Evolutionary conservation across 2,888 invertebrate species (phyloP).

Genomic region (Platerodrilus igneus): DNA sequence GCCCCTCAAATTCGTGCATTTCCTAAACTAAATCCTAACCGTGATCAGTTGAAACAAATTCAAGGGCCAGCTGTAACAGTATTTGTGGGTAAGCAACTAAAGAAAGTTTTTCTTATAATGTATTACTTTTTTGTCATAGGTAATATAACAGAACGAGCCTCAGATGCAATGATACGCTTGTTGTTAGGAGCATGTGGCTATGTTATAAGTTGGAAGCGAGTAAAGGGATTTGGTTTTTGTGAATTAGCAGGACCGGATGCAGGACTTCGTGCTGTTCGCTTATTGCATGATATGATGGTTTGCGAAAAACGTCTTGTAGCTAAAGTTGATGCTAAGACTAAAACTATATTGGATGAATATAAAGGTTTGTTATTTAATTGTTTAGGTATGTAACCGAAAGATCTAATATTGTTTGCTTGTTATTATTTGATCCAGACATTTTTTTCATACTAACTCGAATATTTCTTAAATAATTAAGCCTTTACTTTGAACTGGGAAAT

Average conservation of each 20-base stretch:
- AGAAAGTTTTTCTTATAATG: neutral
- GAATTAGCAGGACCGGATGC: slow-evolving; percentile 95
- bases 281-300: slow-evolving; percentile 88
- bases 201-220: slow-evolving; percentile 95
- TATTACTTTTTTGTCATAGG: slow-evolving; percentile 42
- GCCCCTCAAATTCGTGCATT: slow-evolving; percentile 46
- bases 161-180: slow-evolving; percentile 91
- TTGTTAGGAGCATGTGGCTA: slow-evolving; percentile 90
- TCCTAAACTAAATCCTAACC: slow-evolving; percentile 44
- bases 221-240: slow-evolving; percentile 97
- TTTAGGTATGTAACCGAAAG: neutral
- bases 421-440: slow-evolving; percentile 1
- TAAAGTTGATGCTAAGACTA: slow-evolving; percentile 96
- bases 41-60: slow-evolving; percentile 43
- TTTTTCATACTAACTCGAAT: neutral
- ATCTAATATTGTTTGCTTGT: too few relatives aligned
- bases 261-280: slow-evolving; percentile 86
- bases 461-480: too few relatives aligned
- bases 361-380: slow-evolving; percentile 57
- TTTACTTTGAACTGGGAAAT: too few relatives aligned
- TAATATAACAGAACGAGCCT: slow-evolving; percentile 91
- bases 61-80: slow-evolving; percentile 92
- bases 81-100: slow-evolving; percentile 71
- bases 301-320: slow-evolving; percentile 93
- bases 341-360: slow-evolving; percentile 88